Percentiles rank a stretch among this genome's conserved stretches.
Conservation (phyloP, 2,888 invertebrate genomes). For the Gerris lacustris region DNA sequence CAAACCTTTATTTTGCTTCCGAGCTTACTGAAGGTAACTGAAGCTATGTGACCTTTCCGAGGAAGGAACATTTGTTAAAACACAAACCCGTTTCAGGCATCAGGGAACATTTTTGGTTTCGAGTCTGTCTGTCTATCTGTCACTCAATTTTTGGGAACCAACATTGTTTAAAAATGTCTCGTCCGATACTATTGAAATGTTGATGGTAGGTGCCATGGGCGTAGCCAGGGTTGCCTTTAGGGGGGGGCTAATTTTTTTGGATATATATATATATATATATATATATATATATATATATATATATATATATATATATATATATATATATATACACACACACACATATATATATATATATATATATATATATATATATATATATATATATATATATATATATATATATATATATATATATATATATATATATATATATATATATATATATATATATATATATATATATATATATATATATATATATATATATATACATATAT, state of each 20-base stretch:
- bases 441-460: conserved; percentile 8
- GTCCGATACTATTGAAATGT: too few relatives aligned
- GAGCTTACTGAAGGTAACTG: too few relatives aligned
- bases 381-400: conserved; percentile 1
- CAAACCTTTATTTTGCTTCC: too few relatives aligned
- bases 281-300: conserved; percentile 17
- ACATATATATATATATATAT: neutral
- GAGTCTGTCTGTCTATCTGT: too few relatives aligned
- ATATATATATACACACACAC: neutral
- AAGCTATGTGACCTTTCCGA: too few relatives aligned
- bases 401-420: neutral
- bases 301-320: conserved; percentile 8
- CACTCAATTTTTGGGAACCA: too few relatives aligned
- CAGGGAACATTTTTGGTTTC: too few relatives aligned
- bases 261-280: conserved; percentile 15
- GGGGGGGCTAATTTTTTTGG: neutral
- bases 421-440: conserved; percentile 3
- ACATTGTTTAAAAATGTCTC: too few relatives aligned
- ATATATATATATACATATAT: conserved; percentile 8
- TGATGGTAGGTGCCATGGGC: too few relatives aligned
- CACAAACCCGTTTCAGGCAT: too few relatives aligned
- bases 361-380: conserved; percentile 1
- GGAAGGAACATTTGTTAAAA: too few relatives aligned
- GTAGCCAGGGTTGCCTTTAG: too few relatives aligned
- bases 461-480: conserved; percentile 12